Conservation (phyloP, 2,888 invertebrate species). For the Trilocha varians region DNA sequence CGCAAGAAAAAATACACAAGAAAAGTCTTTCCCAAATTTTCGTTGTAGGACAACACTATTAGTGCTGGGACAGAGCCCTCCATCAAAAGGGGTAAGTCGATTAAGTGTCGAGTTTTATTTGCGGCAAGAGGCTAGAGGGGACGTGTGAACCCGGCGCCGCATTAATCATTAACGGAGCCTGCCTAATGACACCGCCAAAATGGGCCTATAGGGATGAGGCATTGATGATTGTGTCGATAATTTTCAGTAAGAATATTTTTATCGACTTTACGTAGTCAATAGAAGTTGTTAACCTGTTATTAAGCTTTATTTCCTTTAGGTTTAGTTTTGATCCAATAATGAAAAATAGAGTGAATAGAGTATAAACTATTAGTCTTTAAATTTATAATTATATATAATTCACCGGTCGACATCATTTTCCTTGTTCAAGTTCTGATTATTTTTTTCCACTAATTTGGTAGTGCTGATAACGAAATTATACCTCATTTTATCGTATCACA, state of each 20-base stretch:
- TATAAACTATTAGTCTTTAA: no score
- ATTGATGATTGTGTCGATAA: slow-evolving; percentile 17
- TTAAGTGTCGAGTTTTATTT: slow-evolving; percentile 69
- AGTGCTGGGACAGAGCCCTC: slow-evolving; percentile 47
- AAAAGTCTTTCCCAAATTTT: background rate
- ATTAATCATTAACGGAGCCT: slow-evolving; percentile 72
- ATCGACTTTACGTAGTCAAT: background rate
- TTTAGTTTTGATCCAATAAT: no score
- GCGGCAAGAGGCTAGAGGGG: slow-evolving; percentile 33
- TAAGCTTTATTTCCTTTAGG: no score
- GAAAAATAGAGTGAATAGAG: no score
- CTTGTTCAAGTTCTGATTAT: no score
- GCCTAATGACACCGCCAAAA: slow-evolving; percentile 71
- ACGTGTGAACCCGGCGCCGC: slow-evolving; percentile 60
- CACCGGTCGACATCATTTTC: no score
- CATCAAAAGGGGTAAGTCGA: slow-evolving; percentile 70
- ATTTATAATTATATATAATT: no score
- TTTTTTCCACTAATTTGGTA: no score
- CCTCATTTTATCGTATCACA: no score
- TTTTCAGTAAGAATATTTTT: no score
- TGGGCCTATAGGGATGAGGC: slow-evolving; percentile 46
- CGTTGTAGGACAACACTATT: slow-evolving; percentile 10
- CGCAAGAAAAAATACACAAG: background rate
- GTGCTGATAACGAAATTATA: no score
- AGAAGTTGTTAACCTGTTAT: background rate